Evolutionary conservation across 2,888 invertebrate species (phyloP).

Genomic region (Onthophagus sagittarius): DNA sequence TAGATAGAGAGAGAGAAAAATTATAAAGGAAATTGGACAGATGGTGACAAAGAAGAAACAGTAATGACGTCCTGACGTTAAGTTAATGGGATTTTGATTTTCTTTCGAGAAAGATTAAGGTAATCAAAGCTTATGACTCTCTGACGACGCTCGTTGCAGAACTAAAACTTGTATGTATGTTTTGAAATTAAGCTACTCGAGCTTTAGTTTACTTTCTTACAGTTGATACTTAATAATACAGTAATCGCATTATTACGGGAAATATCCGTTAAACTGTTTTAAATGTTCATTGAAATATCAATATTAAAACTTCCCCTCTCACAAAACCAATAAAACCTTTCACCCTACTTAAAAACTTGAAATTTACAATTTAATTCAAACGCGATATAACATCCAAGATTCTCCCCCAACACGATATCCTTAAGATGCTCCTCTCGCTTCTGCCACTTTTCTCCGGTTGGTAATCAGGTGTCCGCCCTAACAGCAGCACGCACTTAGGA

Average conservation of each 20-base stretch:
- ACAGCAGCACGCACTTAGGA: constrained; percentile 20
- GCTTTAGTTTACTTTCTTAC: background rate
- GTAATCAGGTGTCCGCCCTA: constrained; percentile 25
- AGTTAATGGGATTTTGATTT: background rate
- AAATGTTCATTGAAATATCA: no score
- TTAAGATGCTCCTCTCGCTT: background rate
- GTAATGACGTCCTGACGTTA: background rate
- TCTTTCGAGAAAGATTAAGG: background rate
- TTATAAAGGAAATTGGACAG: background rate
- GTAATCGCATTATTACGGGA: no score
- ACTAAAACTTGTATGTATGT: background rate
- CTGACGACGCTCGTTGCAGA: background rate
- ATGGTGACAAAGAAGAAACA: background rate
- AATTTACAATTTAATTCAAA: constrained; percentile 43
- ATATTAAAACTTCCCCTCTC: background rate
- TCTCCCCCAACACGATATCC: no score
- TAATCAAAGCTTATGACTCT: background rate
- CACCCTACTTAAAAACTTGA: constrained; percentile 40
- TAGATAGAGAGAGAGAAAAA: no score
- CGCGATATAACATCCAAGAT: constrained; percentile 35
- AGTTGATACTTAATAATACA: no score
- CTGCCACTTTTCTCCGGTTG: background rate
- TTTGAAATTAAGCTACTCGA: background rate
- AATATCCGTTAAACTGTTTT: no score
- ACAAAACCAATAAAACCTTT: constrained; percentile 33